phyloP scores from a whole-genome alignment of 2,797 vertebrate genomes.

The Triplophysa yarkandensis region DNA sequence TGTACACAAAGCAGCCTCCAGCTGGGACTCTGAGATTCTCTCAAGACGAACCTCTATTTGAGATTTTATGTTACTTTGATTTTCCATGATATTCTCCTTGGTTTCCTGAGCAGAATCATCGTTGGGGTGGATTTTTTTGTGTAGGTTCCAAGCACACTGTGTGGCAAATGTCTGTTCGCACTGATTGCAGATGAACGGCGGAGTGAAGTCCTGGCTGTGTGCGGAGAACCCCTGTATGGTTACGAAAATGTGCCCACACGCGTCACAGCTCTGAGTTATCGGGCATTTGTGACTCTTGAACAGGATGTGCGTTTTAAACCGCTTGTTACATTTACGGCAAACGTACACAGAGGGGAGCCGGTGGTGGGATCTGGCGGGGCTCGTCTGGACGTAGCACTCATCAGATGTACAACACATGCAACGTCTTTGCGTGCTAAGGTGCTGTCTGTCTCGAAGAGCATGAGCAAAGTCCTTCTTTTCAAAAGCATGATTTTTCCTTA shows the following conservation, averaged over 20 bases:
- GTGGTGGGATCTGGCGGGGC: slow-evolving; percentile 17
- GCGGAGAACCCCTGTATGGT: not conserved
- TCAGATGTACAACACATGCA: slow-evolving; percentile 50
- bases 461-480: slow-evolving; percentile 9
- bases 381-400: slow-evolving; percentile 3
- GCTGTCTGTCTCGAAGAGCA: slow-evolving; percentile 50
- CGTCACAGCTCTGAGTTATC: slow-evolving; percentile 36
- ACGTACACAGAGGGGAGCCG: slow-evolving; percentile 22
- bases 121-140: slow-evolving; percentile 47
- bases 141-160: slow-evolving; percentile 52
- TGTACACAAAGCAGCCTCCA: slow-evolving; percentile 52
- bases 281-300: slow-evolving; percentile 49
- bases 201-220: slow-evolving; percentile 25
- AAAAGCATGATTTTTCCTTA: not conserved
- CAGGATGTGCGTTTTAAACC: slow-evolving; percentile 30
- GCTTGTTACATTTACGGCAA: slow-evolving; percentile 45
- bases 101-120: not conserved
- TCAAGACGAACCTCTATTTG: slow-evolving; percentile 54
- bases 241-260: slow-evolving; percentile 49
- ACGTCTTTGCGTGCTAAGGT: slow-evolving; percentile 42
- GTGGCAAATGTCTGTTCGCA: slow-evolving; percentile 50
- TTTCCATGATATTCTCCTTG: not conserved
- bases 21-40: slow-evolving; percentile 54
- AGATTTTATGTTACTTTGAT: slow-evolving; percentile 40
- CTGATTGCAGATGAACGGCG: slow-evolving; percentile 35